Conservation (phyloP, 2,113 vertebrate genomes). For the Neodon shergylaensis region DNA sequence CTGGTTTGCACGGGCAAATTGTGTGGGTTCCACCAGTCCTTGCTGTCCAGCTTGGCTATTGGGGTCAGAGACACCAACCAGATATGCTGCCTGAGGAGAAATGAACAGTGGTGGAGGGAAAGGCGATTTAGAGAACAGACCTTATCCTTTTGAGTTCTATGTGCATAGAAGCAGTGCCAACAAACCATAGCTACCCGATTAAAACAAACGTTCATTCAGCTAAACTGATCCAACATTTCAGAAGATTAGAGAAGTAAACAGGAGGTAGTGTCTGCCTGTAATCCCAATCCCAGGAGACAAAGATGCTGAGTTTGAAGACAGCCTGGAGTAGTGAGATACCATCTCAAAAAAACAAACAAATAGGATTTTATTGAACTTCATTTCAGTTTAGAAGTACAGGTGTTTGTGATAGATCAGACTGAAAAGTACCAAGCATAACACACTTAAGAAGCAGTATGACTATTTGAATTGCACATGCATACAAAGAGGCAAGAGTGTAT, state of each 20-base stretch:
- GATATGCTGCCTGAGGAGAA: slow-evolving; percentile 91
- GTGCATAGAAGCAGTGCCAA: not conserved
- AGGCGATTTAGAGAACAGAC: not conserved
- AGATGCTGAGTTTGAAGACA: not conserved
- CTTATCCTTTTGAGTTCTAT: not conserved
- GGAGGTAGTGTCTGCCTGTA: not conserved
- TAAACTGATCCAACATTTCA: slow-evolving; percentile 42
- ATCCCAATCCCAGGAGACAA: not conserved
- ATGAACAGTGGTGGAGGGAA: not conserved
- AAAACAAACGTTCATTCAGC: not conserved
- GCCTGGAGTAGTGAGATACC: not conserved
- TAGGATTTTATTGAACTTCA: not conserved
- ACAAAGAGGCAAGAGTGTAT: not conserved
- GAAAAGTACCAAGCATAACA: not conserved
- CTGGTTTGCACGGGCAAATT: slow-evolving; percentile 98
- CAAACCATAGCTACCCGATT: not conserved
- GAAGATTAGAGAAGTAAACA: not conserved
- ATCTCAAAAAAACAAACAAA: not conserved
- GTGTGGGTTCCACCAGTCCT: slow-evolving; percentile 96
- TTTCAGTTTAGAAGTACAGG: not conserved
- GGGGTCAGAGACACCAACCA: slow-evolving; percentile 95
- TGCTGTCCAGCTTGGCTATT: slow-evolving; percentile 97
- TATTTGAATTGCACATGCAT: not conserved
- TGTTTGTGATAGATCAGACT: not conserved
- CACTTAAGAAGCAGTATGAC: not conserved